A percentile compares a stretch with the other conserved stretches of the same genome.
These are phyloP conservation scores for Gnathonemus echidnorhynchus DNA, from an alignment of 2,113 vertebrate genomes.

Conservation along the genomic window DNA sequence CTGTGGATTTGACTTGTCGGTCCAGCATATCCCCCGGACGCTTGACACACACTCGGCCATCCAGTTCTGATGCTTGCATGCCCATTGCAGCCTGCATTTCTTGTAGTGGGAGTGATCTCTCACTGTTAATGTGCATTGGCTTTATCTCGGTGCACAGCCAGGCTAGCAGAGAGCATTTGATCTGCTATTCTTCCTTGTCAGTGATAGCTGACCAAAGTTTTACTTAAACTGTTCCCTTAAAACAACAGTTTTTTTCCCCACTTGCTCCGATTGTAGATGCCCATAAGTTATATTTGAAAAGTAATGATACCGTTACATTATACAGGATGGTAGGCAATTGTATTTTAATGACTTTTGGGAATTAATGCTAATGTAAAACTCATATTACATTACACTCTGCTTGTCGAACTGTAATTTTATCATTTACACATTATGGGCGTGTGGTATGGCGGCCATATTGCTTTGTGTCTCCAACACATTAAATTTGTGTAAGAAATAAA, in stretches of 20 bases:
- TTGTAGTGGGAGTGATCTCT: not conserved
- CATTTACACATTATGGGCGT: not conserved
- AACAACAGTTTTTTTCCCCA: not conserved
- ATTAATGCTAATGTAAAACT: not conserved
- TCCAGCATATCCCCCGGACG: not conserved
- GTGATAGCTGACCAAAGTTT: not conserved
- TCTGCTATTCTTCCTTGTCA: not conserved
- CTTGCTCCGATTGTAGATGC: not conserved
- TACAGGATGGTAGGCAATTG: not conserved
- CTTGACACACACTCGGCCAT: not conserved
- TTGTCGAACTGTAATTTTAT: not conserved
- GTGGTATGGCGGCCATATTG: not conserved
- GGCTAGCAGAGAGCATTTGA: not conserved
- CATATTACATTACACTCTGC: not conserved
- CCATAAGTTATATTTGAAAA: not conserved
- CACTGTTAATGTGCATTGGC: not conserved
- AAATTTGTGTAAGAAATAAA: not conserved
- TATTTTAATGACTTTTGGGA: conserved; percentile 10
- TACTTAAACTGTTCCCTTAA: not conserved
- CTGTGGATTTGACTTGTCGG: not conserved
- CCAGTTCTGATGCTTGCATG: not conserved
- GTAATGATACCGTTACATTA: not conserved
- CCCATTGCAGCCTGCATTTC: not conserved
- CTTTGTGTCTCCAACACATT: not conserved
- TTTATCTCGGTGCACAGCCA: not conserved